Evolutionary conservation across 1,140 invertebrate species (phyloP).

Genomic region (Ceratina calcarata): DNA sequence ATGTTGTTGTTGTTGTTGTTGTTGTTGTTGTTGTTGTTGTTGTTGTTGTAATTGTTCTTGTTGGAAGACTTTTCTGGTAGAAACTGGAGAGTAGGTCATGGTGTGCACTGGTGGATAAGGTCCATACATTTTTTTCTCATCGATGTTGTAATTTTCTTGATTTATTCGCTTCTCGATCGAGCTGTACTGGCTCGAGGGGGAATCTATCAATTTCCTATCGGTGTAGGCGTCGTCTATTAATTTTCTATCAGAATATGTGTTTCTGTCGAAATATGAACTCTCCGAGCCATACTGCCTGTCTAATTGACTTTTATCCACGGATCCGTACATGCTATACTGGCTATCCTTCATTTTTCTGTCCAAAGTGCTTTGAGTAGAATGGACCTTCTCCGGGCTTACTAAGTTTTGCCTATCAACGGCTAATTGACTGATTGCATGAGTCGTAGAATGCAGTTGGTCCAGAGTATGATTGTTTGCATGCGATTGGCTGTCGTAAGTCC

Average conservation of each 20-base stretch:
- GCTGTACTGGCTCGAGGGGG: slow-evolving; percentile 69
- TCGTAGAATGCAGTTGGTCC: slow-evolving; percentile 65
- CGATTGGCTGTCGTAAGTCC: slow-evolving; percentile 46
- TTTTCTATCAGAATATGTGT: slow-evolving; percentile 6
- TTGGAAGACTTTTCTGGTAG: slow-evolving; percentile 45
- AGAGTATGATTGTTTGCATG: slow-evolving; percentile 56
- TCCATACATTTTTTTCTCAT: slow-evolving; percentile 43
- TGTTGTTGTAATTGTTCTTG: slow-evolving; percentile 3
- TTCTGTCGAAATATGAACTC: slow-evolving; percentile 58
- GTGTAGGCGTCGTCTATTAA: background rate
- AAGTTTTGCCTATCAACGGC: slow-evolving; percentile 69
- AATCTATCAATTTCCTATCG: background rate
- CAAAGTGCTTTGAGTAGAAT: slow-evolving; percentile 74
- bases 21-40: slow-evolving; percentile 8
- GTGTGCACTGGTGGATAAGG: slow-evolving; percentile 56
- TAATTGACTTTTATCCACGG: slow-evolving; percentile 50
- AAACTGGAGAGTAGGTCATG: slow-evolving; percentile 45
- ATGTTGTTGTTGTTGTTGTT: no score
- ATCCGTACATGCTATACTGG: slow-evolving; percentile 65
- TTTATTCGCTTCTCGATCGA: slow-evolving; percentile 74
- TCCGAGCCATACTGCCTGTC: slow-evolving; percentile 51
- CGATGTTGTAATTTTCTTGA: slow-evolving; percentile 63
- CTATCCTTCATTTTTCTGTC: slow-evolving; percentile 75
- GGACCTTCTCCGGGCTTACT: slow-evolving; percentile 75
- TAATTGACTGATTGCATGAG: slow-evolving; percentile 69